Base-by-base conservation (phyloP, 2,797 vertebrate species). In the Myiotriccus ornatus region DNA sequence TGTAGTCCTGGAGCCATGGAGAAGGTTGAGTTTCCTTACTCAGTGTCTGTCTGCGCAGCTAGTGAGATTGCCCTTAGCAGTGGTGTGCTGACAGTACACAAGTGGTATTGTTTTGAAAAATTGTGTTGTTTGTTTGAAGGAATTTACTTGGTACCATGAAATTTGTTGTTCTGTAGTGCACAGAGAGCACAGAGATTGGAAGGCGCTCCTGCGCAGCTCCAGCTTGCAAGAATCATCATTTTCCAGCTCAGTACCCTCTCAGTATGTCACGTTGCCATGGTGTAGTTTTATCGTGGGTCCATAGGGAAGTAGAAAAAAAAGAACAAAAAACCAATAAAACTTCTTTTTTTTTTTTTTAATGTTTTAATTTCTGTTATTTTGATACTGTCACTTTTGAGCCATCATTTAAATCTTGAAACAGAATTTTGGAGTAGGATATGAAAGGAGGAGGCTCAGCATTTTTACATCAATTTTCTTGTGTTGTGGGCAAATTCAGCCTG, bases 21-120 rank as follows among this genome's bases (percentile, higher is more conserved):
- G 59, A 22, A 24, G 18, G 34, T 50, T 3, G 5, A 76, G n/a
- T 50, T 28, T 32, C 59, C 55, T 41, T 28, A 5, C 30, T 59
- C 0, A 0, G 7, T 22, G 53, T 32, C 44, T 1, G 1, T 16
- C 30, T 70, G n/a, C 70, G 37, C 68, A 59, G 27, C 78, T 74
- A 9, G 44, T 41, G 73, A 80, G 79, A 46, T 43, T 84, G 41
- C 37, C 70, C 34, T 57, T 41, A n/a, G 19, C 46, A 5, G 3
- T 10, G 12, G 32, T 3, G 1, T 80, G 59, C 46, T 57, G 39
- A 19, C 32, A 63, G 68, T 25, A 74, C 17, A 6, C 12, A 28
- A n/a, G 20, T 28, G 4, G 13, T 1, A 4, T 52, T 79, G 10
- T 63, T 92, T 82, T 56, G 59, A 74, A 70, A 75, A 8, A 20